Percentiles rank a stretch among this genome's conserved stretches.
These are phyloP conservation scores for Liopterus haemorrhoidalis DNA, from an alignment of 2,888 invertebrate species.

Conservation along the genomic window DNA sequence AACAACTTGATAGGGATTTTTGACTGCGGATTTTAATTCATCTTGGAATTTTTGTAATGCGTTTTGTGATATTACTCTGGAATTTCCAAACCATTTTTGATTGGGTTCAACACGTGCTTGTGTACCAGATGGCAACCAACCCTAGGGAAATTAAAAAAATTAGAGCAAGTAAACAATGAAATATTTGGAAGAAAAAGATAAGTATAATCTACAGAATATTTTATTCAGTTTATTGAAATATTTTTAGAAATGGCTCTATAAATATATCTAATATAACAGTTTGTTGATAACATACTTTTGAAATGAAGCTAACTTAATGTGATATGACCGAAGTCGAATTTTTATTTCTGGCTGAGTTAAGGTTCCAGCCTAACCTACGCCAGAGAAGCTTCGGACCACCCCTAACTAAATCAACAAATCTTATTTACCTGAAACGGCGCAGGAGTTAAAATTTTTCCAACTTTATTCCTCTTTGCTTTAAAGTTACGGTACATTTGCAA, in stretches of 20 bases:
- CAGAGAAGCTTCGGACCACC: neutral
- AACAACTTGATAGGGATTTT: conserved; percentile 95
- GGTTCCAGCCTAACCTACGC: neutral
- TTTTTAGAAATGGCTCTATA: no score
- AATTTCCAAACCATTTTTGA: conserved; percentile 98
- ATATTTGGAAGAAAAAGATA: neutral
- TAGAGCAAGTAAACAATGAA: neutral
- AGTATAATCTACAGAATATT: neutral
- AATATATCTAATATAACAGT: no score
- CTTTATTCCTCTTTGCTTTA: conserved; percentile 85
- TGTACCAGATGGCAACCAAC: conserved; percentile 78
- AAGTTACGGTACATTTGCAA: conserved; percentile 98
- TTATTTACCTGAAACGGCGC: conserved; percentile 80
- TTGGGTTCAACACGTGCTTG: conserved; percentile 94
- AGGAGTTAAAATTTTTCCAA: conserved; percentile 84
- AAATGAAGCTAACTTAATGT: no score
- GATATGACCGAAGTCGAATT: no score
- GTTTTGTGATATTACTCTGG: conserved; percentile 90
- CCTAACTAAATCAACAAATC: neutral
- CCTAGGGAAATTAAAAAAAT: conserved; percentile 42
- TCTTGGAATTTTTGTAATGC: conserved; percentile 86
- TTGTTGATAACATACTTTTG: no score
- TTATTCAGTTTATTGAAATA: conserved; percentile 8
- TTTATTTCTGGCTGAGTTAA: neutral
- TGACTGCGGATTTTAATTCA: conserved; percentile 88